Conservation (phyloP, 2,888 invertebrate genomes). For the Protodeltote pygarga region DNA sequence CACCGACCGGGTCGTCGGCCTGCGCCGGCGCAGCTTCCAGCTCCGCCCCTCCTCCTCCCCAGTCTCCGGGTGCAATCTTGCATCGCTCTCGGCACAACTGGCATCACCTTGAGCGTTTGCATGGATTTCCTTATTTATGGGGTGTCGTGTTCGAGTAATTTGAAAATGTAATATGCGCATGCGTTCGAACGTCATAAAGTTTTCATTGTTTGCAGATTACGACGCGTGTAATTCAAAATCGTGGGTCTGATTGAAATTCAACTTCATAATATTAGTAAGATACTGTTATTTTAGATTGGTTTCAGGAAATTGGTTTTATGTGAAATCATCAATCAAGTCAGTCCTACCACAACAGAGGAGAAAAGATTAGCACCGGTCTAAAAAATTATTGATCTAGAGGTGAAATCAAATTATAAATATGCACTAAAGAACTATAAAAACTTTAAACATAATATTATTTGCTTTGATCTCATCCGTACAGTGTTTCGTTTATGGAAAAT, state of each 20-base stretch:
- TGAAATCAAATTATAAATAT: too few species aligned
- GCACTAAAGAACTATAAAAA: too few species aligned
- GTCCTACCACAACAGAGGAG: too few species aligned
- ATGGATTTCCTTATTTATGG: constrained; percentile 48
- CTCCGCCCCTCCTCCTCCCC: constrained; percentile 10
- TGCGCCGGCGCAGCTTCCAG: constrained; percentile 57
- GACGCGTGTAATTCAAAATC: constrained; percentile 10
- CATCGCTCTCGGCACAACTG: constrained; percentile 39
- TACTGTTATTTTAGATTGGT: too few species aligned
- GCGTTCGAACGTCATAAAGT: constrained; percentile 19
- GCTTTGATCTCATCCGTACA: too few species aligned
- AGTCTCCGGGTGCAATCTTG: constrained; percentile 26
- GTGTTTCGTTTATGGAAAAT: too few species aligned
- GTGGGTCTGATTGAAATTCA: constrained; percentile 8
- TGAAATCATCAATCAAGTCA: too few species aligned
- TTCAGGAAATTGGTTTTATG: too few species aligned
- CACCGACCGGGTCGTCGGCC: constrained; percentile 67
- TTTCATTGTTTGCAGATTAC: constrained; percentile 20
- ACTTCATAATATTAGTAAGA: too few species aligned
- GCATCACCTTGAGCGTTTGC: constrained; percentile 50
- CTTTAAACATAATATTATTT: too few species aligned
- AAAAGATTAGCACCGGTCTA: too few species aligned
- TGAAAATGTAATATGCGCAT: constrained; percentile 23
- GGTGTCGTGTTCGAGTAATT: constrained; percentile 28
- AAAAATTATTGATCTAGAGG: too few species aligned